These are phyloP conservation scores for Ennomos fuscantarius DNA, from an alignment of 2,888 invertebrate species.

Conservation along the genomic window DNA sequence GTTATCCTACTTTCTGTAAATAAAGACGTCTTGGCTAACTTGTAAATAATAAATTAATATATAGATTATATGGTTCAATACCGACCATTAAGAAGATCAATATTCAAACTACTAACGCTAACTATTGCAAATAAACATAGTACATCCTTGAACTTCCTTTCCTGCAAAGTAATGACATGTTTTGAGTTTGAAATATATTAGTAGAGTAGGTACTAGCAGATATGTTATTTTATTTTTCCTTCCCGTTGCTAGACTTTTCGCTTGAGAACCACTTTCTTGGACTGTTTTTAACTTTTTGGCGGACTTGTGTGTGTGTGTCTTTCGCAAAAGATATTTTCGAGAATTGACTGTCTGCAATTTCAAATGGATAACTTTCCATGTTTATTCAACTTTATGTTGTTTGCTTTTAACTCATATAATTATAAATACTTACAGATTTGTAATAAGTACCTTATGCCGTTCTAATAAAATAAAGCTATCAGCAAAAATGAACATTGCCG, in stretches of 20 bases:
- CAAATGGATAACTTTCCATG: background rate
- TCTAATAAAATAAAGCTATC: no score
- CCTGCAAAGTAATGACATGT: no score
- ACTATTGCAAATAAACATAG: no score
- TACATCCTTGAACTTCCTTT: no score
- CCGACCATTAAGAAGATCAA: no score
- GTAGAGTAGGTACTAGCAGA: conserved; percentile 2
- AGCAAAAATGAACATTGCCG: no score
- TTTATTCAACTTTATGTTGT: background rate
- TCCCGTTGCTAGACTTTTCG: background rate
- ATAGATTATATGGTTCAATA: no score
- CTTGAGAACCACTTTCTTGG: conserved; percentile 6
- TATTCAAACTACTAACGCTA: no score
- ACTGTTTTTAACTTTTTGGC: conserved; percentile 13
- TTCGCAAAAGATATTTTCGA: conserved; percentile 6
- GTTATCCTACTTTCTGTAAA: no score
- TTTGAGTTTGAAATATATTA: conserved; percentile 1
- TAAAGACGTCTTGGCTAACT: no score
- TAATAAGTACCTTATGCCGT: no score
- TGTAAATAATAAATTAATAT: no score
- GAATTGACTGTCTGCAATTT: conserved; percentile 4
- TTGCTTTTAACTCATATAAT: background rate
- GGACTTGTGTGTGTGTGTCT: conserved; percentile 12
- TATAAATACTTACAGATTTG: background rate
- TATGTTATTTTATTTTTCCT: conserved; percentile 10